phyloP scores from a whole-genome alignment of 2,113 vertebrate genomes.

The Pelmatolapia mariae region DNA sequence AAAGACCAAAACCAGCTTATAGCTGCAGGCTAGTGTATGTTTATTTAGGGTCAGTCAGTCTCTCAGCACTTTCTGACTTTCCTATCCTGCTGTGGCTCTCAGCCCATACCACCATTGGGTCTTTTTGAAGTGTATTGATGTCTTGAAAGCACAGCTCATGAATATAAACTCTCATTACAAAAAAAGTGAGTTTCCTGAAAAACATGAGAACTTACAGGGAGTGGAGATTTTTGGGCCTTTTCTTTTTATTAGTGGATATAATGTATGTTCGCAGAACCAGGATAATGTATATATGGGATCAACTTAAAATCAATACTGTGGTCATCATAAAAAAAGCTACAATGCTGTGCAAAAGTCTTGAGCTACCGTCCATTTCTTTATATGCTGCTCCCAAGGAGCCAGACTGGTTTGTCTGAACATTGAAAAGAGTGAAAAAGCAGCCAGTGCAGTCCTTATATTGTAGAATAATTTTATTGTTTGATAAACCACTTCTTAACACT shows the following conservation, averaged over 20 bases:
- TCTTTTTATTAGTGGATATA: neutral
- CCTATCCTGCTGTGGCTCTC: neutral
- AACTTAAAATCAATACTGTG: neutral
- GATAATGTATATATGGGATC: neutral
- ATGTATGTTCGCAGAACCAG: neutral
- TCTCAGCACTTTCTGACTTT: neutral
- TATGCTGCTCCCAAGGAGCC: neutral
- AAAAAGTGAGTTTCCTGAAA: neutral
- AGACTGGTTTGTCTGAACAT: neutral
- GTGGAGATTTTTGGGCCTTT: neutral
- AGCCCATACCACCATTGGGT: neutral
- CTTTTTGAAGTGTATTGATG: neutral
- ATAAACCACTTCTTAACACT: neutral
- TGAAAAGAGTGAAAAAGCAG: neutral
- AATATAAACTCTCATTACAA: neutral
- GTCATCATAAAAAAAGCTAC: neutral
- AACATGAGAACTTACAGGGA: neutral
- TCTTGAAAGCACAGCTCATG: neutral
- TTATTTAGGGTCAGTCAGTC: neutral
- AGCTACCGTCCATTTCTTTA: neutral
- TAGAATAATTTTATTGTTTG: neutral
- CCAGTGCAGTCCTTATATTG: neutral
- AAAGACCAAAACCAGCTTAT: neutral
- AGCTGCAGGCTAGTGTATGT: neutral
- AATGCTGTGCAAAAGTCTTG: neutral